Percentiles rank a stretch among this genome's conserved stretches.
phyloP scores from a whole-genome alignment of 2,113 vertebrate species.

The Urocynchramus pylzowi region DNA sequence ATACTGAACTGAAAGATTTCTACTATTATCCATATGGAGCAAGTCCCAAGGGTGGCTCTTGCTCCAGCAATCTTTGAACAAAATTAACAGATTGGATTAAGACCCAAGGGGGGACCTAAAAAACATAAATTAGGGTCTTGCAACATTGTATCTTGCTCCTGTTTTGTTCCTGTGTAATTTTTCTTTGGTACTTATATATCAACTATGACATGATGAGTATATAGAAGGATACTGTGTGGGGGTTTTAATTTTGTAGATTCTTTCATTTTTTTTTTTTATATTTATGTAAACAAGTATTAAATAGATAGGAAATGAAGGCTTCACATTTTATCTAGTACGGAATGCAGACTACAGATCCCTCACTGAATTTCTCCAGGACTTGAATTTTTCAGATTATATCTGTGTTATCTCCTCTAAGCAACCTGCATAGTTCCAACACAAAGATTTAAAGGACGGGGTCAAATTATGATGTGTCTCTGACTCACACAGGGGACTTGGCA shows the following conservation, averaged over 20 bases:
- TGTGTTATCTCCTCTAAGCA: neutral
- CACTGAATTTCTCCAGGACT: neutral
- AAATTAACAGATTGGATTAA: neutral
- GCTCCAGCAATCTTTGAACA: neutral
- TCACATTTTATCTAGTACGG: neutral
- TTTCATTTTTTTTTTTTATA: neutral
- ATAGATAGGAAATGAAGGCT: neutral
- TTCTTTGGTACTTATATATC: neutral
- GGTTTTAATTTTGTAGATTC: neutral
- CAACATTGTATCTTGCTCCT: neutral
- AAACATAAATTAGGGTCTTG: neutral
- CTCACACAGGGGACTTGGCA: neutral
- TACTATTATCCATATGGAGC: accelerated
- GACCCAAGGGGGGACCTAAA: neutral
- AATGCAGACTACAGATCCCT: neutral
- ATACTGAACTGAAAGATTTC: neutral
- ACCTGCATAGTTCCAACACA: neutral
- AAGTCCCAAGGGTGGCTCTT: neutral
- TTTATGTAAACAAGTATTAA: neutral
- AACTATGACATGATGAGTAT: neutral
- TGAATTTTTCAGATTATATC: neutral
- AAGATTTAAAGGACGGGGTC: neutral
- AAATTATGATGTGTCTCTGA: neutral
- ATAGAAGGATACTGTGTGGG: accelerated
- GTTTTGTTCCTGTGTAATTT: neutral